Base-by-base conservation (phyloP, 2,888 invertebrate species). In the Eueremaeus valkanovi region DNA sequence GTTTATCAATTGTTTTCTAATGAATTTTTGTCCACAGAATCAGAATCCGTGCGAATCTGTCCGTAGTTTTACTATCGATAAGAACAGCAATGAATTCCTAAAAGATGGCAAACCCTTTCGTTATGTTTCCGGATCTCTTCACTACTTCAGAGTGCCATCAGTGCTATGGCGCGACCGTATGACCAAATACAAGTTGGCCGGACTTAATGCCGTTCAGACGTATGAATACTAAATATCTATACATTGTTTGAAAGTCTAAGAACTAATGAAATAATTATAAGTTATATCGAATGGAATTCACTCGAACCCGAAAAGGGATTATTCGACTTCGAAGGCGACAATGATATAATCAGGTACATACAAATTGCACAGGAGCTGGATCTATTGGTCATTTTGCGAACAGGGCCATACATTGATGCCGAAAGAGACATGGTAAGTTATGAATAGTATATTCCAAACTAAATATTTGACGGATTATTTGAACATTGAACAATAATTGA, bases 401-500 rank as follows among this genome's bases (percentile, higher is more conserved):
- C 92, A 0, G 95, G 95, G 0, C 95, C 95, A 0, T 95, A 93
- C 81, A 94, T 95, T 79, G 93, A 93, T 83, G 93, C 91, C 18
- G 95, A 95, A 85, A 89, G 93, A 84, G 94, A 95, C 80, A 86
- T 88, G 83, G 87, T 87, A 81, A 82, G 3, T 5, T 24, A 5
- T 24, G n/a, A n/a, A n/a, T n/a, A n/a, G n/a, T n/a, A n/a, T n/a
- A n/a, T n/a, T n/a, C n/a, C n/a, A n/a, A n/a, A n/a, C n/a, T n/a
- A n/a, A 55, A 49, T 49, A 11, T 40, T 11, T 40, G 6, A 40
- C 40, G 11, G 40, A 9, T 40, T 40, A 9, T 6, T 40, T 40
- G 6, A 9, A 9, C 11, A 6, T 9, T 40, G 11, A 40, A 40
- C 6, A 40, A 40, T 40, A 40, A 40, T 40, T 11, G 40, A n/a